Evolutionary conservation across 2,113 vertebrate species (phyloP).

Genomic region (Rostratula benghalensis): DNA sequence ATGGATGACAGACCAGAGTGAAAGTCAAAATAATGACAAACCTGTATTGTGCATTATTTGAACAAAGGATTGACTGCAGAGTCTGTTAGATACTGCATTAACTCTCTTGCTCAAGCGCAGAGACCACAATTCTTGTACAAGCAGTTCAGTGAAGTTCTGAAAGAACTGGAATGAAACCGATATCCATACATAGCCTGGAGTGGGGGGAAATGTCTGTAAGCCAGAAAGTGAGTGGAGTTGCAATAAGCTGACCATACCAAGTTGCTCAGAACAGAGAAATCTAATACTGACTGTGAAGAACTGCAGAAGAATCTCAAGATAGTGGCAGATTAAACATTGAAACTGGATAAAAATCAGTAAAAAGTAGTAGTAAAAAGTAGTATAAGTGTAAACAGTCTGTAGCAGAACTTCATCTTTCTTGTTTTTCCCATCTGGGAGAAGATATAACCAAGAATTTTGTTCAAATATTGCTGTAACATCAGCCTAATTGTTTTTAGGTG

Average conservation of each 20-base stretch:
- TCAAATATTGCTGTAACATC: neutral
- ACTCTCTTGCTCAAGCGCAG: neutral
- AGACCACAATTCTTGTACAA: neutral
- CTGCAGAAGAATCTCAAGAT: neutral
- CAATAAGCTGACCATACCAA: neutral
- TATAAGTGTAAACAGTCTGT: neutral
- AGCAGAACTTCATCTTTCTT: neutral
- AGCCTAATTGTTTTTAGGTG: neutral
- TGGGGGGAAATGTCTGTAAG: neutral
- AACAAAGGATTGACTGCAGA: neutral
- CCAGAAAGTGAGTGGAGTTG: neutral
- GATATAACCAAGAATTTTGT: neutral
- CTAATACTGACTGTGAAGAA: neutral
- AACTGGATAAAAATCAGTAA: neutral
- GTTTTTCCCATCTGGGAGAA: neutral
- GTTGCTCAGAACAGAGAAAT: neutral
- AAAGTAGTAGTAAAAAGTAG: too few species aligned
- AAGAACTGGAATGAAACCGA: neutral
- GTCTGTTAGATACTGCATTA: neutral
- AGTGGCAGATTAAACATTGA: neutral
- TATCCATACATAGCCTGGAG: neutral
- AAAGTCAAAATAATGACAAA: neutral
- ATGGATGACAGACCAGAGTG: neutral
- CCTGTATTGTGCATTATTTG: neutral
- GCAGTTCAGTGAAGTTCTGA: neutral